Base-by-base conservation (phyloP, 2,888 invertebrate species). In the Salpingus planirostris region DNA sequence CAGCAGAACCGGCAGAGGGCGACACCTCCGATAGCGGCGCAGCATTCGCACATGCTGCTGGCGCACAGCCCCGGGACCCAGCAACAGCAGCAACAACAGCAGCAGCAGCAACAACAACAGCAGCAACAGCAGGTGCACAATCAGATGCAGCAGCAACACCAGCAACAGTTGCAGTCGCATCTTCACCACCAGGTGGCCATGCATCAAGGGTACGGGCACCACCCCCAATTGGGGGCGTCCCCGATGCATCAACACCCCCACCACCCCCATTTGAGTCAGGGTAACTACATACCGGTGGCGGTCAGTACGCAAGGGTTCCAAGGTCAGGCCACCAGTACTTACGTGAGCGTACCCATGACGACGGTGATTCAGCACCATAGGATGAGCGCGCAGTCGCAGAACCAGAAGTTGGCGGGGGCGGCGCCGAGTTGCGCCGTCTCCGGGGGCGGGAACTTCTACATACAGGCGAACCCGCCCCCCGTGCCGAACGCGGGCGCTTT, bases 311-410 rank as follows among this genome's bases (percentile, higher is more conserved):
- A 76, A 1, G 66, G 66, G 0, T 71, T 71, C 42, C 66, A 75
- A 2, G 69, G 68, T 2, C 70, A 70, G 60, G 66, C 15, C 64
- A 66, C 70, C 2, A 72, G 75, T 40, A 70, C 73, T 2, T 75
- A 76, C 49, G 78, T 80, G 25, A 74, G 75, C n/a, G 71, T 75
- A 8, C 74, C 78, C 6, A 77, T 78, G 67, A 73, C 77, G 0
- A 74, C 77, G 15, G 79, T 79, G 1, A 77, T 80, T 25, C 80
- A 79, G 44, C 64, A 65, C 33, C 57, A 58, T 33, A 51, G 66
- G 21, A 71, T 73, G 68, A 59, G 68, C 2, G 60, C 67, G 1
- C 68, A 68, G 71, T 76, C 62, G 2, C 60, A 69, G 13, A 71
- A 70, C 46, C 67, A 66, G 39, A 61, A 66, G 38, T 54, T 72